Evolutionary conservation across 2,797 vertebrate species (phyloP).

Genomic region (Enoplosus armatus): DNA sequence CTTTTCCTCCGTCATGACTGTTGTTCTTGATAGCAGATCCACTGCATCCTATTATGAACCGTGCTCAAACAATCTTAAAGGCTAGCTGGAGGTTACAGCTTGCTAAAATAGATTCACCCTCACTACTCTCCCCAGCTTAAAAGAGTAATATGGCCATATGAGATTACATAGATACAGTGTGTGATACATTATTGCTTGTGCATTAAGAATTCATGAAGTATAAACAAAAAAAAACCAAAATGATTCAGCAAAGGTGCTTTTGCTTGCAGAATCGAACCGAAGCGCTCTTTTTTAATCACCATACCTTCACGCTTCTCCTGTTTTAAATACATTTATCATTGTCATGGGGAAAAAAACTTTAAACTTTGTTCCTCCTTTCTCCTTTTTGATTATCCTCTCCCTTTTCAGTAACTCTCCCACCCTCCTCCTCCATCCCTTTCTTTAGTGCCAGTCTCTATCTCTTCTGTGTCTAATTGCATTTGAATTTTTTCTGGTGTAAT

Average conservation of each 20-base stretch:
- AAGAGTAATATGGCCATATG: slow-evolving; percentile 75
- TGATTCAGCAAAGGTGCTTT: slow-evolving; percentile 70
- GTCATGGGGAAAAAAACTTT: slow-evolving; percentile 68
- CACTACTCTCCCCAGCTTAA: slow-evolving; percentile 60
- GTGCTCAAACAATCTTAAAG: slow-evolving; percentile 64
- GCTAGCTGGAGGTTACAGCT: slow-evolving; percentile 71
- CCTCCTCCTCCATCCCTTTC: slow-evolving; percentile 47
- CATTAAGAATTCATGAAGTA: slow-evolving; percentile 84
- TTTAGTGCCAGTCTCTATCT: slow-evolving; percentile 69
- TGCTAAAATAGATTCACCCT: slow-evolving; percentile 68
- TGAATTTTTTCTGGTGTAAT: slow-evolving; percentile 78
- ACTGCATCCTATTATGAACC: slow-evolving; percentile 64
- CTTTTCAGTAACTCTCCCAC: slow-evolving; percentile 52
- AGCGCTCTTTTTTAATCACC: slow-evolving; percentile 78
- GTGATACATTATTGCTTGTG: slow-evolving; percentile 77
- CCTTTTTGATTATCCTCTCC: slow-evolving; percentile 63
- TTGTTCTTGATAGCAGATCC: slow-evolving; percentile 60
- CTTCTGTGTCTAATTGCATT: slow-evolving; percentile 84
- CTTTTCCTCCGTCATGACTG: slow-evolving; percentile 35
- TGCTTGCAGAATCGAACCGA: slow-evolving; percentile 73
- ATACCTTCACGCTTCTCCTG: slow-evolving; percentile 70
- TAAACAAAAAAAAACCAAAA: slow-evolving; percentile 73
- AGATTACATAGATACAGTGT: slow-evolving; percentile 78
- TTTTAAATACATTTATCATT: slow-evolving; percentile 81
- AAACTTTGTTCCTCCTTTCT: slow-evolving; percentile 61